These are phyloP conservation scores for Notamacropus eugenii DNA, from an alignment of 2,797 vertebrate species.

Conservation along the genomic window DNA sequence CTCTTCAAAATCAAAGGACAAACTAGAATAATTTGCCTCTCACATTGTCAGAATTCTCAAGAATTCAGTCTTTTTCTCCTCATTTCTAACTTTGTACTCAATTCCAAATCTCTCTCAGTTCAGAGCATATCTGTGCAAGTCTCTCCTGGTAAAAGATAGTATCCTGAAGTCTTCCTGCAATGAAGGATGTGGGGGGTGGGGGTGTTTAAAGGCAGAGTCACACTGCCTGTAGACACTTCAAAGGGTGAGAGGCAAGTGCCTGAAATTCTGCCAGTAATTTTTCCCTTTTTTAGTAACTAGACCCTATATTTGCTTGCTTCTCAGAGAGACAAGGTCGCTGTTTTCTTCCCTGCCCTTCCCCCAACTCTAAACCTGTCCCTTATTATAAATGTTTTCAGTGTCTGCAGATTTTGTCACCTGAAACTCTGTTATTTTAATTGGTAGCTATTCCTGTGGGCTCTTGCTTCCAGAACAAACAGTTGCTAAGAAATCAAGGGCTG, in stretches of 20 bases:
- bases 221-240: neutral
- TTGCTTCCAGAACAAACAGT: slow-evolving; percentile 27
- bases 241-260: neutral
- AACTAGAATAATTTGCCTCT: neutral
- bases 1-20: neutral
- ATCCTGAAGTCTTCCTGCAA: neutral
- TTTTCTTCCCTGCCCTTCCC: neutral
- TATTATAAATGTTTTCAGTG: slow-evolving; percentile 30
- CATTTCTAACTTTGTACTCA: neutral
- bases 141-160: neutral
- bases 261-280: neutral
- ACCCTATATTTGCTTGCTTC: neutral
- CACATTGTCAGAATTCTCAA: neutral
- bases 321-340: neutral
- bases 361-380: slow-evolving; percentile 2
- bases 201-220: neutral
- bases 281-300: neutral
- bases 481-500: slow-evolving; percentile 44
- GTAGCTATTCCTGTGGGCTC: slow-evolving; percentile 52
- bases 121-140: neutral
- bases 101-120: neutral
- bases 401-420: slow-evolving; percentile 30
- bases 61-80: neutral
- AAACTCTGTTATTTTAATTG: slow-evolving; percentile 49
- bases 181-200: neutral